A percentile compares a stretch with the other conserved stretches of the same genome.
Conservation (phyloP, 2,888 invertebrate genomes). For the Phorcus lineatus region DNA sequence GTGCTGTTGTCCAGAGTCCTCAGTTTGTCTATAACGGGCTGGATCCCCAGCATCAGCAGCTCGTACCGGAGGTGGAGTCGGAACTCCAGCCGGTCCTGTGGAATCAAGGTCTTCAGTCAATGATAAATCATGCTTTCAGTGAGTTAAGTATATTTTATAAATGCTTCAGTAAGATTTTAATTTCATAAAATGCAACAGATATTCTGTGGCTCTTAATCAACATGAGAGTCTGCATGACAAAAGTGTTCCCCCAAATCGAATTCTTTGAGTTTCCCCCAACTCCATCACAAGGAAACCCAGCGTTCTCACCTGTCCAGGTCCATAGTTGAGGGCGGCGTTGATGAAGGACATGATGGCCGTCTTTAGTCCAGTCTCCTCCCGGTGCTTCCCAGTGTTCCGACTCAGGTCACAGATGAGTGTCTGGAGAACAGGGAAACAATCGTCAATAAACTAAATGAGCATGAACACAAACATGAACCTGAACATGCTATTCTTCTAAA, state of each 20-base stretch:
- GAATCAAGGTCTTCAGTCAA: no score
- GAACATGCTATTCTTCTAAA: no score
- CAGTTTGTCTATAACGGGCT: constrained; percentile 94
- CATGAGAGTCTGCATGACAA: no score
- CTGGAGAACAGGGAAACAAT: constrained; percentile 76
- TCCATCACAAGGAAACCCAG: no score
- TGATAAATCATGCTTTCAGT: not conserved
- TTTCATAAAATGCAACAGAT: not conserved
- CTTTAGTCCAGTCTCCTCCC: constrained; percentile 94
- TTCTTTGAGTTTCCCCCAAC: no score
- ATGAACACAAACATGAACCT: no score
- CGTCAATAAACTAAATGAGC: no score
- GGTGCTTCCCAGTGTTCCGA: constrained; percentile 90
- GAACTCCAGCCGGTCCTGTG: constrained; percentile 86
- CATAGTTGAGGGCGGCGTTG: constrained; percentile 96
- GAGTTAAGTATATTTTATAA: not conserved
- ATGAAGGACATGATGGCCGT: constrained; percentile 98
- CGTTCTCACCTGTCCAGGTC: constrained; percentile 91
- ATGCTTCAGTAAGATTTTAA: not conserved
- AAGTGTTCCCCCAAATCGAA: no score
- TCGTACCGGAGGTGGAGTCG: constrained; percentile 95
- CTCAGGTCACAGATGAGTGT: constrained; percentile 94
- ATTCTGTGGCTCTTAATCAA: not conserved
- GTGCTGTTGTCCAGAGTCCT: constrained; percentile 95
- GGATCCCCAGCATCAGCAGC: constrained; percentile 96